phyloP scores from a whole-genome alignment of 2,113 vertebrate genomes.

The Heterochromis multidens region DNA sequence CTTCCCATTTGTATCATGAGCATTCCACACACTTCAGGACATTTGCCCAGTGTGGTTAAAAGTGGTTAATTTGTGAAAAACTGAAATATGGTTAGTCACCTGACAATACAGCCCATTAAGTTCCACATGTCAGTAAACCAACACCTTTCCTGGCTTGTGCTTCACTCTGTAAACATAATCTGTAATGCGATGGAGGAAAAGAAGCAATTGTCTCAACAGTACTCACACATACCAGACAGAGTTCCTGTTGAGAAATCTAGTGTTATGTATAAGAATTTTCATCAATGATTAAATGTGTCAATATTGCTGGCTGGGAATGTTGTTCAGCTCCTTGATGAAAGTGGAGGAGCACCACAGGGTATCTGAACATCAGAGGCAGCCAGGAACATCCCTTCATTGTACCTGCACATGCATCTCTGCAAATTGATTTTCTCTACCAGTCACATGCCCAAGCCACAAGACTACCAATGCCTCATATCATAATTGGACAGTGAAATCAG shows the following conservation, averaged over 20 bases:
- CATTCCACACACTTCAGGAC: slow-evolving; percentile 21
- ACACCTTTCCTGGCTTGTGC: neutral
- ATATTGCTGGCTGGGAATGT: slow-evolving; percentile 21
- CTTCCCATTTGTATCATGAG: slow-evolving; percentile 5
- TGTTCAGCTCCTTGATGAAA: slow-evolving; percentile 44
- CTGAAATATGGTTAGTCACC: slow-evolving; percentile 42
- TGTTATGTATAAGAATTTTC: neutral
- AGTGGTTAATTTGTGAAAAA: slow-evolving; percentile 51
- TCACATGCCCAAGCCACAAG: slow-evolving; percentile 12
- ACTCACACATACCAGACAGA: neutral
- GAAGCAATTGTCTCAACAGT: neutral
- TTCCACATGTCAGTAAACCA: slow-evolving; percentile 32
- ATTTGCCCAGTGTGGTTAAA: slow-evolving; percentile 26
- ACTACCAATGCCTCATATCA: slow-evolving; percentile 6
- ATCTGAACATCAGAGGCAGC: slow-evolving; percentile 46
- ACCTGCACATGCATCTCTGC: slow-evolving; percentile 1
- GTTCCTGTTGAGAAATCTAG: neutral
- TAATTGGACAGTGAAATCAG: slow-evolving; percentile 29
- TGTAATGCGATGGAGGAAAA: neutral
- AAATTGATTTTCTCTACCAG: slow-evolving; percentile 51
- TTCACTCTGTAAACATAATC: slow-evolving; percentile 4
- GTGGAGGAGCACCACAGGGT: slow-evolving; percentile 27
- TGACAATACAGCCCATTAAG: slow-evolving; percentile 23
- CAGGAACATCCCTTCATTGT: slow-evolving; percentile 39
- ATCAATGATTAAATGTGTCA: slow-evolving; percentile 26